Base-by-base conservation (phyloP, 2,113 vertebrate genomes). In the Leuciscus idus region DNA sequence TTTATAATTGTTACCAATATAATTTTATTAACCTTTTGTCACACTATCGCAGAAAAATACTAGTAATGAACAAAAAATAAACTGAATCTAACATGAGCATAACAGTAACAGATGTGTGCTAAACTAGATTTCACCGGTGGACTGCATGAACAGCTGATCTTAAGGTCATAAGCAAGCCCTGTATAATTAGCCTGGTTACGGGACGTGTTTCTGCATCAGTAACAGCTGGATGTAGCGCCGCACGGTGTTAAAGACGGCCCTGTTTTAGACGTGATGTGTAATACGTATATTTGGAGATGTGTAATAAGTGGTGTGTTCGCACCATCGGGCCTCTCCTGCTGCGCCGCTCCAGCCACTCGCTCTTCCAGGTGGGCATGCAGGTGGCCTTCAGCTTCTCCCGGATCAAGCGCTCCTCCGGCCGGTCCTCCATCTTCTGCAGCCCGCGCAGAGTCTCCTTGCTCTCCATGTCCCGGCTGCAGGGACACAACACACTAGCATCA, bases 311-410 rank as follows among this genome's bases (percentile, higher is more conserved):
- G 43, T 43, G 21, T n/a, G 50, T 3, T 7, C 43, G n/a, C 92
- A 98, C 96, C 93, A 97, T 95, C 1, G 97, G 96, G 66, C 97
- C 97, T 92, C 96, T 94, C 84, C 95, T 90, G 88, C 91, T 97
- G 75, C 95, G 95, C 89, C 96, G 95, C 90, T 98, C 97, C 88
- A 98, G 87, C 97, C 96, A 97, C 87, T 98, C 96, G 2, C 97
- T 97, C 64, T 97, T 97, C 97, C 97, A 97, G 85, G 96, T 97
- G 50, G 97, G 97, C 96, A 98, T 98, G 79, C 97, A 98, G 0
- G 95, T 98, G 59, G 95, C 96, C 92, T 97, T 98, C 59, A 98
- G 95, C 81, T 97, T 97, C 90, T 98, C 97, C 83, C 97, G 95
- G 94, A 98, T 98, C 95, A 96, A 95, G 9, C 96, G 94, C 90